Base-by-base conservation (phyloP, 53 echinoderm and acorn worm genomes). In the Hippasteria phrygiana region DNA sequence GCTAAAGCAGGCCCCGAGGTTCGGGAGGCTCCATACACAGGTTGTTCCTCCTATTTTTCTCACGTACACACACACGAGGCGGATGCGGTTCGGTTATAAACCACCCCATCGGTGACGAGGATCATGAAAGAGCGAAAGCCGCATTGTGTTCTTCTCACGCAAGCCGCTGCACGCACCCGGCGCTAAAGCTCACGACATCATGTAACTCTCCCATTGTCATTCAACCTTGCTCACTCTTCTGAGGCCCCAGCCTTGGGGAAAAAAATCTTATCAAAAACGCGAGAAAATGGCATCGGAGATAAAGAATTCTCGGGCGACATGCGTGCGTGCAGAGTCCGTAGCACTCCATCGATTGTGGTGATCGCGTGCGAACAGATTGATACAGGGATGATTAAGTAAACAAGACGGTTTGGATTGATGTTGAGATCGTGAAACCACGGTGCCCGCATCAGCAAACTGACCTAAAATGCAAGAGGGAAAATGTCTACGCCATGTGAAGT, bases 311-410 rank as follows among this genome's bases (percentile, higher is more conserved):
- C 13, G 13, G 33, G 69, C 9, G 69, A 27, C 26, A n/a, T 63
- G 26, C 69, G 16, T 67, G 37, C 69, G 69, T 67, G 69, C 36
- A n/a, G 18, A 32, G 24, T 47, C 31, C 4, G 1, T 37, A 55
- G 26, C 38, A n/a, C 42, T 28, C 29, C 6, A 11, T 2, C 6
- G 62, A 26, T 37, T 55, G 22, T 79, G 3, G 16, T 24, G 79
- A 62, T 79, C 79, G 79, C 79, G 79, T 79, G 79, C 79, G 10
- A 79, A 46, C 38, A 79, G 40, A 39, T 40, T 79, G 79, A 79
- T 79, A 79, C 79, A 65, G 55, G 56, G 59, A 79, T 22, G 40
- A 38, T 53, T 79, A 35, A 38, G 62, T 56, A 55, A 79, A 79
- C 62, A 79, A 13, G 16, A 53, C 43, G 76, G 50, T 35, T 53